Evolutionary conservation across 2,113 vertebrate species (phyloP), one percentile per base, ranked within the genome.

Genomic region (Probosciger aterrimus): DNA sequence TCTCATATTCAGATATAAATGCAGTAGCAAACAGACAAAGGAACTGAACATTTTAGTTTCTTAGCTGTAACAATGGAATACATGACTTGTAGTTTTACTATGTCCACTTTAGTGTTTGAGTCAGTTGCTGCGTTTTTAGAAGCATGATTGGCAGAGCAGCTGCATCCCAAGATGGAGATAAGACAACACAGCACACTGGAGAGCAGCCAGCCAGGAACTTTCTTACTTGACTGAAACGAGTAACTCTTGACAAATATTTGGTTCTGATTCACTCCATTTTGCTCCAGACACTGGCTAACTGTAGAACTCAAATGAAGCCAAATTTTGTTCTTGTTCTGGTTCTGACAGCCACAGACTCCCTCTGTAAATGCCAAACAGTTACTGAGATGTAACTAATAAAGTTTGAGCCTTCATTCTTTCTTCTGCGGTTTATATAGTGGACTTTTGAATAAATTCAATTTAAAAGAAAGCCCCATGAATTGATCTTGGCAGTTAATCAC

Each of bases 401-500:
- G 20, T 93, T 27, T 60, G 33, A 90, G 30, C 52, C 44, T 95
- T 88, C 57, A 55, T 90, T 92, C 22, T 88, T 90, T 91, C 68
- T 41, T 1, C 33, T 90, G 33, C 6, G 92, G 55, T 81, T 94
- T 92, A 71, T 69, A 52, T 18, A 63, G 43, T 33, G 31, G 35
- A 43, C 7, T 75, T 90, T 43, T 88, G 79, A 93, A 90, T 55
- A 94, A 86, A 83, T 52, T 57, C 5, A 82, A 44, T 81, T 83
- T 92, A 77, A 92, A 94, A 71, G 53, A 88, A 93, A 92, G 59
- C 27, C 28, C 60, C 47, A 11, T 49, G 73, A 35, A 78, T 68
- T 93, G 79, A 82, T 84, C 80, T 90, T 93, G 88, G 79, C 73
- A 78, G 65, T 57, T 91, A 95, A 82, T 83, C 69, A 93, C 69